A percentile compares a stretch with the other conserved stretches of the same genome.
These are phyloP conservation scores for Halocynthia roretzi DNA, from an alignment of 23 tunicate species.

Conservation along the genomic window DNA sequence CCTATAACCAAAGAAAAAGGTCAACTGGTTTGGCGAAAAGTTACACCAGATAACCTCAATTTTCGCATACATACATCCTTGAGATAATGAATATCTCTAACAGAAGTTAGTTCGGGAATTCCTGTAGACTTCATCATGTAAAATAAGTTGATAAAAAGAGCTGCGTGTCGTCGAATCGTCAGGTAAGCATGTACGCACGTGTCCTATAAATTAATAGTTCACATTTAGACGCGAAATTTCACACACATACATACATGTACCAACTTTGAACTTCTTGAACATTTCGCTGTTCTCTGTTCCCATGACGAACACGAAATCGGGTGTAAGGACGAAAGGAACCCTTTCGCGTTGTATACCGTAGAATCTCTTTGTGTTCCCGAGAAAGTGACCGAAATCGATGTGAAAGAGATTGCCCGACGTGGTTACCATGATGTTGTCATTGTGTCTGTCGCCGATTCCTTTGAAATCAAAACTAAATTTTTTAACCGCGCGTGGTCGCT, in stretches of 20 bases:
- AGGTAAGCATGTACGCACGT: slow-evolving; percentile 67
- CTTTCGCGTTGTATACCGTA: slow-evolving; percentile 83
- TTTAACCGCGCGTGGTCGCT: slow-evolving; percentile 2
- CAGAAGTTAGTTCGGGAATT: slow-evolving; percentile 83
- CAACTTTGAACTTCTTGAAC: slow-evolving; percentile 78
- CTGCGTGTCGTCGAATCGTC: slow-evolving; percentile 72
- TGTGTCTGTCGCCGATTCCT: slow-evolving; percentile 93
- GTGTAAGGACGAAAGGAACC: slow-evolving; percentile 87
- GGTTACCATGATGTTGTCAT: slow-evolving; percentile 93
- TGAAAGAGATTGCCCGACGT: slow-evolving; percentile 77
- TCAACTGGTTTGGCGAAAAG: neutral
- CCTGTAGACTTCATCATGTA: slow-evolving; percentile 94
- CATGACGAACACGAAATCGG: slow-evolving; percentile 85
- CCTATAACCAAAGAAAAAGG: slow-evolving; percentile 18
- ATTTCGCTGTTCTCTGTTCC: slow-evolving; percentile 64
- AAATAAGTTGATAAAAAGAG: slow-evolving; percentile 77
- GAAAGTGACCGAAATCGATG: slow-evolving; percentile 92
- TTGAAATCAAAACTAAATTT: neutral
- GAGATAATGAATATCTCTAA: slow-evolving; percentile 66
- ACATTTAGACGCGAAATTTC: neutral
- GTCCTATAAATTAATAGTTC: slow-evolving; percentile 28
- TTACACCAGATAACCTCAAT: neutral
- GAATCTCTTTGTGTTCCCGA: slow-evolving; percentile 78
- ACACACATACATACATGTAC: neutral
- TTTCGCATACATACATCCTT: slow-evolving; percentile 41